These are phyloP conservation scores for Hapalemur alaotrensis DNA, from an alignment of 2,797 vertebrate genomes.

Conservation along the genomic window DNA sequence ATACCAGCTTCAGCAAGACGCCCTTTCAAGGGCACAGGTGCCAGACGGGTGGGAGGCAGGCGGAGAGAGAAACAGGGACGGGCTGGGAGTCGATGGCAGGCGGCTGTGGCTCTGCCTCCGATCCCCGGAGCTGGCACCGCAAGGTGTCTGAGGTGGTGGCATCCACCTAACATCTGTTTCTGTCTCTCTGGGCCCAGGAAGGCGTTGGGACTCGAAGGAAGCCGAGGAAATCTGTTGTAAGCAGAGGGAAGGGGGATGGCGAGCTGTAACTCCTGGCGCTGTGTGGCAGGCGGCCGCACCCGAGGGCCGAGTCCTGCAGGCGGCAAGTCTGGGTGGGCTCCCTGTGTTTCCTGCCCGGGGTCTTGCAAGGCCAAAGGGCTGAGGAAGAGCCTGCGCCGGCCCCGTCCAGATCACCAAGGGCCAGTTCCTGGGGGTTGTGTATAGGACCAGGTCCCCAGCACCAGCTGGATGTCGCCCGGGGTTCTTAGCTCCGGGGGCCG, in stretches of 20 bases:
- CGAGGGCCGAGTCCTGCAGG: not conserved
- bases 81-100: not conserved
- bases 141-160: not conserved
- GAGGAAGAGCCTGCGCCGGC: not conserved
- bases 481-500: not conserved
- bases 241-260: not conserved
- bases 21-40: no score
- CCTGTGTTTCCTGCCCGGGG: not conserved
- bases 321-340: not conserved
- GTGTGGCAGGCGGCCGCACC: no score
- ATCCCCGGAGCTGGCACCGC: not conserved
- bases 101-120: fast-evolving
- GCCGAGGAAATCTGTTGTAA: no score
- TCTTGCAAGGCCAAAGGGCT: not conserved
- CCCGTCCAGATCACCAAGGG: not conserved
- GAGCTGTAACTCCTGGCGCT: not conserved
- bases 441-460: not conserved
- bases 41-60: not conserved
- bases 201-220: not conserved
- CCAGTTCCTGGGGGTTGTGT: no score
- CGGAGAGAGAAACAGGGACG: not conserved
- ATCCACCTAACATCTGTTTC: not conserved
- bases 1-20: not conserved
- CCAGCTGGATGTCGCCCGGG: fast-evolving
- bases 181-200: not conserved